A percentile compares a stretch with the other conserved stretches of the same genome.
Evolutionary conservation across 2,797 vertebrate species (phyloP).

Genomic region (Heteromormyrus szaboi): DNA sequence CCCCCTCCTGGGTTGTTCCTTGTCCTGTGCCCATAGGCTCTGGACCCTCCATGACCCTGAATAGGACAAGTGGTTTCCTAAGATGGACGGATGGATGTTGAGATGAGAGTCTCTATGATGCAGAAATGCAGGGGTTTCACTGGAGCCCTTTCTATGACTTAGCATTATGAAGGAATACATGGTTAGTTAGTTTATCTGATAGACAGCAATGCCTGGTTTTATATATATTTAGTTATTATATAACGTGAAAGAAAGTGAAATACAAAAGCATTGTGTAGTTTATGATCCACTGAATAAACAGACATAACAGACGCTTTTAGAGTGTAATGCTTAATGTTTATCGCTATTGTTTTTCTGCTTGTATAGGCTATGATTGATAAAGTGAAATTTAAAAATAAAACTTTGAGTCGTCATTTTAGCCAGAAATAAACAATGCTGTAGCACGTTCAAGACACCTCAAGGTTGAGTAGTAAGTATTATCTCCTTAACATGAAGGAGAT

Average conservation of each 20-base stretch:
- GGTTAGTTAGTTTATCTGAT: not conserved
- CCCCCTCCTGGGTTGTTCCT: not conserved
- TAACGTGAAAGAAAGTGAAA: not conserved
- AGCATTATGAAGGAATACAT: not conserved
- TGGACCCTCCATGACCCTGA: not conserved
- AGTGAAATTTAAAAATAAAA: not conserved
- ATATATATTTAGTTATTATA: not conserved
- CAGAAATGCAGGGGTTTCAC: not conserved
- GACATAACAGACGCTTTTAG: not conserved
- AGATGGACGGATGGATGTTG: not conserved
- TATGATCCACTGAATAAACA: not conserved
- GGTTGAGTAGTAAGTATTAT: not conserved
- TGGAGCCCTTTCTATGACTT: not conserved
- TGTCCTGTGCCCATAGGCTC: not conserved
- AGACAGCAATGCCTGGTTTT: not conserved
- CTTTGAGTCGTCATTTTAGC: not conserved
- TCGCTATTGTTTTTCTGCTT: not conserved
- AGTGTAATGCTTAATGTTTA: not conserved
- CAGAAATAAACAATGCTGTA: not conserved
- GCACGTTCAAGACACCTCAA: not conserved
- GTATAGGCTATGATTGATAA: not conserved
- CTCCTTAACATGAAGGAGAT: not conserved
- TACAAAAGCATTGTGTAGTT: not conserved
- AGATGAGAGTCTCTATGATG: not conserved
- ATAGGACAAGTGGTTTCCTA: not conserved